These are phyloP conservation scores for Physella acuta DNA, from an alignment of 1,140 invertebrate species.

Conservation along the genomic window DNA sequence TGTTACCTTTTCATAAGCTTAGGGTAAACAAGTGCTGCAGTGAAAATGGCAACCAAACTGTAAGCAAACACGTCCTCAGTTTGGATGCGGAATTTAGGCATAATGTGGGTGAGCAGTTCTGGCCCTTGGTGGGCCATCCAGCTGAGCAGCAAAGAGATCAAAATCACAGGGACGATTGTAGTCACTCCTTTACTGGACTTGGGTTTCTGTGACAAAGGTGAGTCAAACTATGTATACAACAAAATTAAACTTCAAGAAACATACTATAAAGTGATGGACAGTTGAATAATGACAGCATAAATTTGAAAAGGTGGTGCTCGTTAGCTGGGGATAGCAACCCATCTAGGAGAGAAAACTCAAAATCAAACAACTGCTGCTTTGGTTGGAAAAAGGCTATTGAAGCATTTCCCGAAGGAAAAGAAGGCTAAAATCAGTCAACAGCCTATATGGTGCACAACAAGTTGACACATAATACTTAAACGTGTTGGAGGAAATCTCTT, in stretches of 20 bases:
- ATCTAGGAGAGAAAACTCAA: no score
- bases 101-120: conserved; percentile 41
- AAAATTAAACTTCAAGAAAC: neutral
- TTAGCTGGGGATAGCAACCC: no score
- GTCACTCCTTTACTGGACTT: conserved; percentile 31
- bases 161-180: conserved; percentile 42
- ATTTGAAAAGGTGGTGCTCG: no score
- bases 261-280: no score
- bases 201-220: conserved; percentile 2
- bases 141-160: conserved; percentile 47
- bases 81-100: conserved; percentile 42
- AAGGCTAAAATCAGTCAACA: no score
- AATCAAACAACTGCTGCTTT: no score
- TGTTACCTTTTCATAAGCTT: conserved; percentile 49
- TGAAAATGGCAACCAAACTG: conserved; percentile 50
- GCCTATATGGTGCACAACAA: no score
- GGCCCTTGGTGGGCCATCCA: conserved; percentile 47
- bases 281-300: no score
- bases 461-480: no score
- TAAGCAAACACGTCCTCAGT: conserved; percentile 48
- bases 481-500: no score
- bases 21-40: conserved; percentile 51
- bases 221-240: neutral
- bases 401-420: no score
- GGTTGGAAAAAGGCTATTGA: no score